Conservation (phyloP, 2,113 vertebrate genomes). For the Nesoenas mayeri region DNA sequence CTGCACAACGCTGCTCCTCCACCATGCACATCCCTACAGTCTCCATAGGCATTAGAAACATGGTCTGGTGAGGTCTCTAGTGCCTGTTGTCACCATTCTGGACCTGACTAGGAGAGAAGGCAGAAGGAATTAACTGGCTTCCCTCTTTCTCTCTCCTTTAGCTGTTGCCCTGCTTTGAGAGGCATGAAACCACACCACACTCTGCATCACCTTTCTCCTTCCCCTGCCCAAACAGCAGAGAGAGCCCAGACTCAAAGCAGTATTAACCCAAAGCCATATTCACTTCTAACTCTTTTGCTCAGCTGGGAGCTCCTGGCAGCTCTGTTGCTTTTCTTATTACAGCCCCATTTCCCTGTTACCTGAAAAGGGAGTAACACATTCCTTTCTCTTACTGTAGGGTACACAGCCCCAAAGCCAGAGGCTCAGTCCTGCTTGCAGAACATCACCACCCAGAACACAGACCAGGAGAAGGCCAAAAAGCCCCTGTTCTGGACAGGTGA, state of each 20-base stretch:
- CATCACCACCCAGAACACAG: neutral
- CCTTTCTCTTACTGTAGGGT: conserved; percentile 2
- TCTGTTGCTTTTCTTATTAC: neutral
- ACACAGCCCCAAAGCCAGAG: neutral
- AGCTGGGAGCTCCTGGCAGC: neutral
- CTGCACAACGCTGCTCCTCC: neutral
- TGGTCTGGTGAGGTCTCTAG: neutral
- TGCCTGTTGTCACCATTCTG: neutral
- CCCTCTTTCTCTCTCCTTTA: neutral
- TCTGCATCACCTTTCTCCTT: neutral
- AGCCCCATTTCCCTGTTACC: neutral
- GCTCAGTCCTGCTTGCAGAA: conserved; percentile 7
- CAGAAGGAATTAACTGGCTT: neutral
- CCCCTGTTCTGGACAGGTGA: conserved; percentile 53
- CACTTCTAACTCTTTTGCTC: neutral
- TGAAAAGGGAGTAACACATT: neutral
- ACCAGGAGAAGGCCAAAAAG: neutral
- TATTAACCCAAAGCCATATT: neutral
- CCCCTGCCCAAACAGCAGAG: neutral
- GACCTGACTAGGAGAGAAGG: neutral
- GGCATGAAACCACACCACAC: neutral
- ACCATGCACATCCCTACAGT: accelerated
- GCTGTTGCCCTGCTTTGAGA: neutral
- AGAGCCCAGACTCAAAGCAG: neutral
- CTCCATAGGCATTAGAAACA: neutral